Base-by-base conservation (phyloP, 2,888 invertebrate species). In the Habrosyne pyritoides region DNA sequence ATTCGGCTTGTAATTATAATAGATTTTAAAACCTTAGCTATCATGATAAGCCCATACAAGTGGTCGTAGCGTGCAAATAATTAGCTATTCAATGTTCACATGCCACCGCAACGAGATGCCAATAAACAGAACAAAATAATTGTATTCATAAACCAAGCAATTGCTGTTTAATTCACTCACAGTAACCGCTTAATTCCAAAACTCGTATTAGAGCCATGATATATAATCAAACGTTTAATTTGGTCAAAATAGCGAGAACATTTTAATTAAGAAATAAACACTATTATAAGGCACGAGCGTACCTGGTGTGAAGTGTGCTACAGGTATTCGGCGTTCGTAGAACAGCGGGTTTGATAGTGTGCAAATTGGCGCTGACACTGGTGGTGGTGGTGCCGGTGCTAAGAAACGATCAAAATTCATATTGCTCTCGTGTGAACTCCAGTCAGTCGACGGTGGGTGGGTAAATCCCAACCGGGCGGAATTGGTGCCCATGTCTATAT, bases 401-500 rank as follows among this genome's bases (percentile, higher is more conserved):
- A 75, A 52, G 61, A 76, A 75, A 61, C 67, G 30, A 2, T 78
- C 73, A 7, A 50, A 49, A 21, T 55, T 55, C 30, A 18, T 6
- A 7, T 18, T 42, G 42, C 14, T 6, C 18, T 42, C 42, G 8
- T 42, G 42, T 18, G 42, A 18, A 18, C 42, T 18, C 42, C 42
- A 42, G 26, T 10, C 30, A 12, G 30, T 0, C 36, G 14, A 0
- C 6, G 42, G 18, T 6, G 75, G 80, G 70, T 81, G 79, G 26
- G 50, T 26, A 12, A 51, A 36, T 18, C 50, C 14, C n/a, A 53
- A 36, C 7, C 53, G 54, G 2, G 67, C 58, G 1, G 75, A 66
- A 53, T 84, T 74, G 60, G 82, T 79, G 65, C 86, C 89, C 93
- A 94, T 93, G 63, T 93, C 93, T 72, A 93, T 91, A 63, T 94